Evolutionary conservation across 1,140 invertebrate genomes (phyloP).

Genomic region (Theocolax elegans): DNA sequence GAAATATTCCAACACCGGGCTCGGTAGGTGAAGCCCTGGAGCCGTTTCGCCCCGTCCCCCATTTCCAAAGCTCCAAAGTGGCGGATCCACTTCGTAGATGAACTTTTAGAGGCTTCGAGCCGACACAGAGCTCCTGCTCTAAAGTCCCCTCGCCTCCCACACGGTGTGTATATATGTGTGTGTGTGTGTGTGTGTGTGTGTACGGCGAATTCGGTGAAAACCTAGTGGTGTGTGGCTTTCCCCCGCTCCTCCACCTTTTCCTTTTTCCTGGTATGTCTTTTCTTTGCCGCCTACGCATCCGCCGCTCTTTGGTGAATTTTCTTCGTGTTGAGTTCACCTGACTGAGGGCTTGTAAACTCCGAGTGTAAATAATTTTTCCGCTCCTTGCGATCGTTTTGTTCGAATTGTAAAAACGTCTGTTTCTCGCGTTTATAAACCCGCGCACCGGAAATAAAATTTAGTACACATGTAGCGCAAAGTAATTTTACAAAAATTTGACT

Average conservation of each 20-base stretch:
- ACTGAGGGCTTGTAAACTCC: too few relatives aligned
- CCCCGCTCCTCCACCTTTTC: background rate
- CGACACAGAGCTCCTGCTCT: constrained; percentile 10
- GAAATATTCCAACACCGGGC: constrained; percentile 47
- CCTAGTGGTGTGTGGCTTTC: background rate
- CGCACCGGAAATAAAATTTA: too few relatives aligned
- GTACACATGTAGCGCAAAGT: too few relatives aligned
- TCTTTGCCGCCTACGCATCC: too few relatives aligned
- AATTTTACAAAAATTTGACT: too few relatives aligned
- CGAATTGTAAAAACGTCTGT: too few relatives aligned
- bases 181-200: background rate
- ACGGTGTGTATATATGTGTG: background rate
- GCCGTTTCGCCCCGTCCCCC: background rate
- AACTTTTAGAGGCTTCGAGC: constrained; percentile 34
- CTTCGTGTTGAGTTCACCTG: too few relatives aligned
- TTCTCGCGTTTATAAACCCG: too few relatives aligned
- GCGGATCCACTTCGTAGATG: constrained; percentile 34
- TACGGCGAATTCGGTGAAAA: background rate
- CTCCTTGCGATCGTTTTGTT: too few relatives aligned
- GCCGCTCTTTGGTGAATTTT: too few relatives aligned
- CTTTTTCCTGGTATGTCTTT: too few relatives aligned
- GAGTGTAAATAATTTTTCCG: too few relatives aligned
- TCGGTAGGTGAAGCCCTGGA: constrained; percentile 4
- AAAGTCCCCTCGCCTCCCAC: background rate
- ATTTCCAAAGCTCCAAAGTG: background rate